Percentiles rank a stretch among this genome's conserved stretches.
phyloP scores from a whole-genome alignment of 2,888 invertebrate species.

The Agonum fuliginosum region DNA sequence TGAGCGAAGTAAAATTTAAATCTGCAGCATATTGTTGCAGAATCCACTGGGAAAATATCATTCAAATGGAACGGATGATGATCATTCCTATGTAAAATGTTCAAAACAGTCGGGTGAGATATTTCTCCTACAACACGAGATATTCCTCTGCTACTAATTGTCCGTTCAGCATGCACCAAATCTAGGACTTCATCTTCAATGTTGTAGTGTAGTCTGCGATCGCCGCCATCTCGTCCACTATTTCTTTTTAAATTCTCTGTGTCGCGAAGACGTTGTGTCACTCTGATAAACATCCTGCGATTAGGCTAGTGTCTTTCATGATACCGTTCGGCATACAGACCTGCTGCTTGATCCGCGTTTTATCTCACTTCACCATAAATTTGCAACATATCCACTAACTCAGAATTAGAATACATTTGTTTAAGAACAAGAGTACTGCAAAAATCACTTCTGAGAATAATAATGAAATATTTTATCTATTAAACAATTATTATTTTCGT shows the following conservation, averaged over 20 bases:
- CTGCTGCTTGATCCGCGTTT: background rate
- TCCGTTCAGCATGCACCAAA: too few species aligned
- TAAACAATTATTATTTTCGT: too few species aligned
- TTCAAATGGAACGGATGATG: background rate
- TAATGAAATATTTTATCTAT: too few species aligned
- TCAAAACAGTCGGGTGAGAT: background rate
- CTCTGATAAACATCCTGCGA: background rate
- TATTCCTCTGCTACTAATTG: too few species aligned
- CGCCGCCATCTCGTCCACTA: background rate
- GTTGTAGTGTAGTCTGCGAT: background rate
- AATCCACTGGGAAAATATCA: too few species aligned
- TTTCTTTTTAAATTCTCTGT: background rate
- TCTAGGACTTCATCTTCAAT: background rate
- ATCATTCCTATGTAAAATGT: background rate
- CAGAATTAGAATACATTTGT: slow-evolving; percentile 8
- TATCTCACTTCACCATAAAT: background rate
- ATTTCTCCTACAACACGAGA: too few species aligned
- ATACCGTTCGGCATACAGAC: background rate
- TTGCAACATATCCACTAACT: background rate
- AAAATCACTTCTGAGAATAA: too few species aligned
- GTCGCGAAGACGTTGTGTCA: background rate
- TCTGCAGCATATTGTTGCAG: too few species aligned
- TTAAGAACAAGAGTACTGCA: too few species aligned
- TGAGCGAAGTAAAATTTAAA: too few species aligned
- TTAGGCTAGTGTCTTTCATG: background rate